These are phyloP conservation scores for Diarsia rubi DNA, from an alignment of 2,888 invertebrate genomes.

Conservation along the genomic window DNA sequence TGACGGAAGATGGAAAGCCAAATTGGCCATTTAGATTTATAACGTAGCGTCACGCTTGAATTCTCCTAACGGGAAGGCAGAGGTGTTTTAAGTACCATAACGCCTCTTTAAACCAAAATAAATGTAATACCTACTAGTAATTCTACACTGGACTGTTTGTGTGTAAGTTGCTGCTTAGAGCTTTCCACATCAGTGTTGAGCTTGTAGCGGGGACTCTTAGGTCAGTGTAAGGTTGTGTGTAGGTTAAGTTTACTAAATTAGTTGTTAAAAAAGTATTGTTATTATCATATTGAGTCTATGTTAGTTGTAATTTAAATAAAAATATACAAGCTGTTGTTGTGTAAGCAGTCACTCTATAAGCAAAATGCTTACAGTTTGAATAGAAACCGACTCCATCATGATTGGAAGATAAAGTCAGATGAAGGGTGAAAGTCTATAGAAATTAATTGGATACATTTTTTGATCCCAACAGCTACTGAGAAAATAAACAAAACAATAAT, in stretches of 20 bases:
- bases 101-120: neutral
- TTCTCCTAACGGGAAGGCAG: neutral
- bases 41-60: conserved; percentile 24
- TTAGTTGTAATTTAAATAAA: no score
- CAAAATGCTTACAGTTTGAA: neutral
- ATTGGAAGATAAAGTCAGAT: neutral
- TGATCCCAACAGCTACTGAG: neutral
- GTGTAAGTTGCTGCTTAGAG: no score
- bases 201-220: no score
- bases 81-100: neutral
- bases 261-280: no score
- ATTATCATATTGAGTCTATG: no score
- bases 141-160: no score
- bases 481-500: neutral
- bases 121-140: neutral
- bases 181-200: no score
- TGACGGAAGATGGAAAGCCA: conserved; percentile 77
- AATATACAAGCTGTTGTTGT: neutral
- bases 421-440: neutral
- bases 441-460: neutral
- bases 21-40: conserved; percentile 76
- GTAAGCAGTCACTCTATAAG: neutral
- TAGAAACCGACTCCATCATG: neutral
- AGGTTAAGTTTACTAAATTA: no score
- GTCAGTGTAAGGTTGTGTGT: no score